phyloP scores from a whole-genome alignment of 2,797 vertebrate species.

The Lateolabrax maculatus region DNA sequence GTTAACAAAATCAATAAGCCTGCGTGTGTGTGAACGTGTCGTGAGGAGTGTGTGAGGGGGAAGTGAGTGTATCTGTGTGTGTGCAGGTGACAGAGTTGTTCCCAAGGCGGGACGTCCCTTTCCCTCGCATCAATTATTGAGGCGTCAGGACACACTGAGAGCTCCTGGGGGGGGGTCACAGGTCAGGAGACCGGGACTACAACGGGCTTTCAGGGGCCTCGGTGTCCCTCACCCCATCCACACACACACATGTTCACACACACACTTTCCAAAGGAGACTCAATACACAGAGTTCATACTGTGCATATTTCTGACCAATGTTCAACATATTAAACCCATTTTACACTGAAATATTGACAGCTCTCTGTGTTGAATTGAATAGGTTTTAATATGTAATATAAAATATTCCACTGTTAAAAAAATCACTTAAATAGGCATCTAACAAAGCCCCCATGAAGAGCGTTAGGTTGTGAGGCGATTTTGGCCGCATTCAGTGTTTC shows the following conservation, averaged over 20 bases:
- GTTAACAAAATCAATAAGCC: slow-evolving; percentile 88
- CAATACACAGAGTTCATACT: not conserved
- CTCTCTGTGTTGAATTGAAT: too few relatives aligned
- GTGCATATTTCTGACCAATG: not conserved
- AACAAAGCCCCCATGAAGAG: too few relatives aligned
- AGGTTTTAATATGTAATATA: too few relatives aligned
- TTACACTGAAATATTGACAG: too few relatives aligned
- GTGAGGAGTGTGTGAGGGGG: slow-evolving; percentile 58
- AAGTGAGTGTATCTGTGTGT: slow-evolving; percentile 50
- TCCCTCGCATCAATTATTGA: slow-evolving; percentile 87
- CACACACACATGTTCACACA: slow-evolving; percentile 30
- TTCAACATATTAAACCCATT: not conserved
- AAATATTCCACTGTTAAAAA: too few relatives aligned
- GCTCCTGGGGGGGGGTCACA: slow-evolving; percentile 72
- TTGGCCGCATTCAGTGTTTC: too few relatives aligned
- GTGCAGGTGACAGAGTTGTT: slow-evolving; percentile 70
- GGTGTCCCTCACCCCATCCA: slow-evolving; percentile 31
- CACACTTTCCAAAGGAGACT: not conserved
- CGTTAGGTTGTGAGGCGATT: too few relatives aligned
- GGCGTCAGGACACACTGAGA: slow-evolving; percentile 71
- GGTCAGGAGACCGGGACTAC: slow-evolving; percentile 78
- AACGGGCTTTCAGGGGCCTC: slow-evolving; percentile 65
- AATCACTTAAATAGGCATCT: too few relatives aligned
- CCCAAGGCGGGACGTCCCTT: slow-evolving; percentile 70
- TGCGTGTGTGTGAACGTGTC: slow-evolving; percentile 81